Conservation (phyloP, 2,888 invertebrate species). For the Cordilura impudica region DNA sequence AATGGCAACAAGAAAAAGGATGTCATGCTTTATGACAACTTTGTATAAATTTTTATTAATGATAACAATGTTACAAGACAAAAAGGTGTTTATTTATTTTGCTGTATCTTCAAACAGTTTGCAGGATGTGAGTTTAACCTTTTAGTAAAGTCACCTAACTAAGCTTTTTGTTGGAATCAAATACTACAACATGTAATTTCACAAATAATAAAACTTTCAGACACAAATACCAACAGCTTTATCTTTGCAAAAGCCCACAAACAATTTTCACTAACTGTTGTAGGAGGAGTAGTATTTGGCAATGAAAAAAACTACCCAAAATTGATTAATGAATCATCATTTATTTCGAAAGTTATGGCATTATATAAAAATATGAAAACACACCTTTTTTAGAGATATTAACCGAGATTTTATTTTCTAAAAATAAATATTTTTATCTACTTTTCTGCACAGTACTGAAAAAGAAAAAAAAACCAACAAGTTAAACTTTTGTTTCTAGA, state of each 20-base stretch:
- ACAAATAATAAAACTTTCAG: conserved; percentile 9
- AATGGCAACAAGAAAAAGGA: neutral
- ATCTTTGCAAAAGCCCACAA: neutral
- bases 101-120: neutral
- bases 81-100: neutral
- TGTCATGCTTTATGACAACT: conserved; percentile 20
- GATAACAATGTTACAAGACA: conserved; percentile 13
- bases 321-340: conserved; percentile 34
- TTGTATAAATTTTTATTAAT: conserved; percentile 18
- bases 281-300: neutral
- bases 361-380: neutral
- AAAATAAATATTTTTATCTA: neutral
- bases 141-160: neutral
- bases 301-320: neutral
- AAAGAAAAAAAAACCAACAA: conserved; percentile 8
- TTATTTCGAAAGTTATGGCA: neutral
- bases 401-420: neutral
- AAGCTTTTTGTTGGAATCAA: neutral
- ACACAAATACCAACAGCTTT: neutral
- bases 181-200: neutral
- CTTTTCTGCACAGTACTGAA: neutral
- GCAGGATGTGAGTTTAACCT: neutral
- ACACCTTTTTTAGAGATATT: neutral
- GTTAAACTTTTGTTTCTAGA: neutral
- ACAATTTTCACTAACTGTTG: neutral